Percentiles rank a stretch among this genome's conserved stretches.
Conservation (phyloP, 2,113 vertebrate species). For the human (Homo sapiens) region GRCh38 chr5:60489501-60490000, state of each 20-base stretch:
- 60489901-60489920: neutral
- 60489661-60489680: neutral
- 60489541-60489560: neutral
- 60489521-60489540: constrained; percentile 18
- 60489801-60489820: neutral
- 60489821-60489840: constrained; percentile 1
- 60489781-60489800: neutral
- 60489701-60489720: constrained; percentile 6
- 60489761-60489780: constrained; percentile 13
- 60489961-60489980: neutral
- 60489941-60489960: neutral
- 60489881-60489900: neutral
- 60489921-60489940: neutral
- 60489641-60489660: constrained; percentile 60
- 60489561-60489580: constrained; percentile 27
- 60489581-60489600: constrained; percentile 20
- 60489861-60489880: constrained; percentile 9
- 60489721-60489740: neutral
- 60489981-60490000: neutral
- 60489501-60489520: neutral
- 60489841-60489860: neutral
- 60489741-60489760: neutral
- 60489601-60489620: constrained; percentile 30
- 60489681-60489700: constrained; percentile 15
- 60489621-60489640: constrained; percentile 55